Base-by-base conservation (phyloP, 2,888 invertebrate genomes). In the Latrodectus elegans region DNA sequence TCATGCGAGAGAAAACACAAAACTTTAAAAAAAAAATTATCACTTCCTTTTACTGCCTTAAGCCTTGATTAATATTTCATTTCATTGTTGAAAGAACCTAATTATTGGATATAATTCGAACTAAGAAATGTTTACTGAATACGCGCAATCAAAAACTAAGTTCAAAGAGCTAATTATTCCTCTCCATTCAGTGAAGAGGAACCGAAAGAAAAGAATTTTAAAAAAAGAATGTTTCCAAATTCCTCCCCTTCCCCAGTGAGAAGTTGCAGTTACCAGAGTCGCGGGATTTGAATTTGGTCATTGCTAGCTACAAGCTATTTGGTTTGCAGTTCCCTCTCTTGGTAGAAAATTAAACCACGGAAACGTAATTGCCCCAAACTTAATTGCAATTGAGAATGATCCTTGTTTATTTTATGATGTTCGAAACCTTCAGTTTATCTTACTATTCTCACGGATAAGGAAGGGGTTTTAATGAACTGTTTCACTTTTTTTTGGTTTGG, bases 151-250 rank as follows among this genome's bases (percentile, higher is more conserved):
- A 78, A 79, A 79, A 78, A 67, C 67, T 38, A 79, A 76, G 65
- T 77, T 84, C 83, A 84, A 84, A 78, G 65, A 78, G 53, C 78
- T 73, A 84, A 84, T 84, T 84, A 84, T 84, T 84, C 78, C 38
- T 38, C 22, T 53, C 17, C 15, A 22, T 64, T 17, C 17, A 70
- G 38, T 38, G 71, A 11, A 49, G n/a, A 55, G 26, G 53, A 68
- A 73, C 60, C 60, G 60, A 60, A 60, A n/a, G n/a, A 60, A 60
- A 15, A n/a, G n/a, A 60, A 60, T 15, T 15, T 15, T 15, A 15
- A 12, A 12, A 12, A 15, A 60, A 60, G n/a, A 60, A 60, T 60
- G 9, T 60, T n/a, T 60, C 60, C 60, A 72, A 70, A 49, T 55
- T 81, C 74, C 67, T 67, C 73, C 73, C 71, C 4, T 71, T 51